These are phyloP conservation scores for Ceratina japonica DNA, from an alignment of 1,140 invertebrate species.

Conservation along the genomic window DNA sequence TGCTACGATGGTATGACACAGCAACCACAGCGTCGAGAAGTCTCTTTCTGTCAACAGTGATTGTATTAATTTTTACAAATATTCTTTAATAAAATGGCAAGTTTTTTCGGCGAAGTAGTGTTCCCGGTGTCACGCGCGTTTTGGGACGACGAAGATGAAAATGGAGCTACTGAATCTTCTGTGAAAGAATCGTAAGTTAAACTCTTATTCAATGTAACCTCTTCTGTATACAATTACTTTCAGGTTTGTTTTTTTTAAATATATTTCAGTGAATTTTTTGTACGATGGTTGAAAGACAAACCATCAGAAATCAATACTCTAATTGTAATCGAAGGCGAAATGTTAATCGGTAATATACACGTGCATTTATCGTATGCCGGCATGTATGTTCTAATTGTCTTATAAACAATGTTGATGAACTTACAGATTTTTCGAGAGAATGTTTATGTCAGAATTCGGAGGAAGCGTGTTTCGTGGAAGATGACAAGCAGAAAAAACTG, in stretches of 20 bases:
- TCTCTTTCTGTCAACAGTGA: neutral
- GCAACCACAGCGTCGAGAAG: neutral
- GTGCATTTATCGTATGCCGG: neutral
- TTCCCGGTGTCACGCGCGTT: conserved; percentile 73
- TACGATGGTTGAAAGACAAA: conserved; percentile 63
- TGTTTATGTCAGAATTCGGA: conserved; percentile 52
- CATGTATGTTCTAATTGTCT: neutral
- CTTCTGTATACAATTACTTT: neutral
- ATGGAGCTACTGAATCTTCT: conserved; percentile 48
- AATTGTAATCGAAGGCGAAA: conserved; percentile 68
- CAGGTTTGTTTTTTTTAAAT: conserved; percentile 12
- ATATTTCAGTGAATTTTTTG: conserved; percentile 57
- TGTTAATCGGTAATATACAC: conserved; percentile 62
- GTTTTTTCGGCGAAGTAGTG: conserved; percentile 72
- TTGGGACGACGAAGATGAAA: conserved; percentile 72
- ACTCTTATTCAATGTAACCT: conserved; percentile 34
- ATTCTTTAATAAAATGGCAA: conserved; percentile 63
- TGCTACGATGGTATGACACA: neutral
- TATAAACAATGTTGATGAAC: conserved; percentile 19
- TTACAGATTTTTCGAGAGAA: conserved; percentile 65
- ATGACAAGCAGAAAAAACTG: conserved; percentile 59
- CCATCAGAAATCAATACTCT: conserved; percentile 64
- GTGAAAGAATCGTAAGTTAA: conserved; percentile 53
- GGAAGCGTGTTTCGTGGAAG: conserved; percentile 66
- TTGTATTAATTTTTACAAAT: neutral